These are phyloP conservation scores for Melanotaenia boesemani DNA, from an alignment of 2,797 vertebrate genomes.

Conservation along the genomic window DNA sequence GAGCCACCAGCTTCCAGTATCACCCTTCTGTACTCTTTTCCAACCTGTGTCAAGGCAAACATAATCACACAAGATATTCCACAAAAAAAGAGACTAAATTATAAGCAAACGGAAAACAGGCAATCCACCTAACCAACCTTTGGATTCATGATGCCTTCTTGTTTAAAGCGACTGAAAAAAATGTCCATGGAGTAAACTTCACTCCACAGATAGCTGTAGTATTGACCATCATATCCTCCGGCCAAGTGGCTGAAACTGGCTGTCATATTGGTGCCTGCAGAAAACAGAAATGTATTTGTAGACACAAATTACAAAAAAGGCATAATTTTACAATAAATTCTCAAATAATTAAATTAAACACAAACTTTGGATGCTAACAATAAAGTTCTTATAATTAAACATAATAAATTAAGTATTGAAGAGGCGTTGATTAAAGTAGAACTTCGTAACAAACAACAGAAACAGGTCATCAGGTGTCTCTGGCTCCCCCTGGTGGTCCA, in stretches of 20 bases:
- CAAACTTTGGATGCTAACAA: too few relatives aligned
- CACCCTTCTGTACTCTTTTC: conserved; percentile 91
- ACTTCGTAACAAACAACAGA: too few relatives aligned
- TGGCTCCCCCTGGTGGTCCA: too few relatives aligned
- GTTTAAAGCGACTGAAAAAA: conserved; percentile 93
- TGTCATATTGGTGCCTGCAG: conserved; percentile 93
- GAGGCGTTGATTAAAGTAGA: too few relatives aligned
- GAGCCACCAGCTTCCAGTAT: conserved; percentile 94
- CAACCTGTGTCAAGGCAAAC: conserved; percentile 81
- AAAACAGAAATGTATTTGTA: conserved; percentile 28
- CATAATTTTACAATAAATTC: neutral
- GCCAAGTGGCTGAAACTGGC: conserved; percentile 94
- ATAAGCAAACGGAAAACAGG: neutral
- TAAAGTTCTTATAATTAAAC: too few relatives aligned
- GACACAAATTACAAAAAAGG: neutral
- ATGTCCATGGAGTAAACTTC: conserved; percentile 97
- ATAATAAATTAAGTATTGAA: too few relatives aligned
- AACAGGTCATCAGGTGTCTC: too few relatives aligned
- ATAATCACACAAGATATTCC: neutral
- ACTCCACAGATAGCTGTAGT: conserved; percentile 97
- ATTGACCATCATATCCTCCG: conserved; percentile 94
- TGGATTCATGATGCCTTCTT: conserved; percentile 93
- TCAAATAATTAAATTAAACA: too few relatives aligned
- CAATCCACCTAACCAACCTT: conserved; percentile 78
- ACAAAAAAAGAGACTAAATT: neutral